Base-by-base conservation (phyloP, 2,888 invertebrate species). In the Brachycybe producta region DNA sequence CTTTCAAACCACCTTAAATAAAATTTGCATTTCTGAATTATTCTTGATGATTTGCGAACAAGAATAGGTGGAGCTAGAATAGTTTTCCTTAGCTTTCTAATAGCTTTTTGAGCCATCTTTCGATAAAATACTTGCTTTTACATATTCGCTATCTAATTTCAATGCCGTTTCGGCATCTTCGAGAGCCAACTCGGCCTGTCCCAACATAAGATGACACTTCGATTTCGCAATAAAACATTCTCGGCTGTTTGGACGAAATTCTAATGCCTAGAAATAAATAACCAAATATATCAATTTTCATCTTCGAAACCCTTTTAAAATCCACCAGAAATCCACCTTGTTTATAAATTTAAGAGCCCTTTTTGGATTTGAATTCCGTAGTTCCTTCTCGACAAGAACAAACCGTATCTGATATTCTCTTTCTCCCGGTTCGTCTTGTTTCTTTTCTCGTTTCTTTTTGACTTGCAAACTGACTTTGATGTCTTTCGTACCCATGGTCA, bases 181-280 rank as follows among this genome's bases (percentile, higher is more conserved):
- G 5, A 92, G 70, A 0, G 90, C 90, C 57, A 80, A 77, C 15
- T 78, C 78, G 1, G 88, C 82, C 62, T 90, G 82, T 0, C 91
- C 92, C 15, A 91, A 71, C 2, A 87, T 73, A 23, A 92, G 72
- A 65, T 84, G 81, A 65, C 94, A 94, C 65, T 83, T 84, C 64
- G 91, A 88, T 49, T 92, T 76, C 1, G 88, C 82, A 7, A 92
- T 84, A 56, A 91, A 73, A 0, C 88, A 87, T 57, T 82, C 82
- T 60, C 84, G 83, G 61, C 92, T 87, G 54, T 77, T 78, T 15
- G 82, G 81, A 60, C 85, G 84, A 49, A 91, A 67, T 58, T 91
- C 88, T 54, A 92, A 71, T 1, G 92, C 90, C 88, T 88, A 15
- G 15, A 11, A 38, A 8, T 38, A 8, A 17, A 38, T 7, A 13